Evolutionary conservation across 2,797 vertebrate genomes (phyloP), one percentile per base, ranked within the genome.

Genomic region (Sciaenops ocellatus): DNA sequence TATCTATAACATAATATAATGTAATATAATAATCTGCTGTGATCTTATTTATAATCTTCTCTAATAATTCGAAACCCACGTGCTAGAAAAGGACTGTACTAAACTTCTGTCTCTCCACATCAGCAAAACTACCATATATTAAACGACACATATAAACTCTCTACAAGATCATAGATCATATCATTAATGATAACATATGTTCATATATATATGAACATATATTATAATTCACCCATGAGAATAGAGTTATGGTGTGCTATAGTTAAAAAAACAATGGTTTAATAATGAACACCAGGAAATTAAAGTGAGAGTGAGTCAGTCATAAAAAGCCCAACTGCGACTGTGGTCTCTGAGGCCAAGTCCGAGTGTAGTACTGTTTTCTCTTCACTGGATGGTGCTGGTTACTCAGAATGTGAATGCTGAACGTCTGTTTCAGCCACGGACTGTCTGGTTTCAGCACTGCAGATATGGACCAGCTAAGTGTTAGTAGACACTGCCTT

Each of bases 381-480:
- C 8, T 34, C 7, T 30, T 79, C 84, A 79, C 75, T 82, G 24
- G 72, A 69, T 82, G 80, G 66, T 11, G 73, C 63, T 18, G 61
- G 79, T 74, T 70, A 15, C 78, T 26, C 16, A 69, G 22, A 54
- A 47, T 46, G 12, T n/a, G 42, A 22, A 51, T 7, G 11, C 24
- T 42, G 34, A 20, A 26, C 6, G 50, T 12, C 11, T 51, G 12
- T 57, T 42, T 16, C 47, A 69, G 44, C 10, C 8, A n/a, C 1
- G 1, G 26, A 42, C 3, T 0, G 22, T 62, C n/a, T 63, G 62
- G 3, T 46, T 22, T 60, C 60, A 69, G 46, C 59, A 63, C 34
- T 84, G 76, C 72, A 63, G 73, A 69, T 75, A 48, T 28, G 17
- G 44, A 52, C 22, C 26, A 46, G 54, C 30, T n/a, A 6, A 42